Evolutionary conservation across 2,797 vertebrate species (phyloP).

Genomic region (Sphenopsis melanotis): DNA sequence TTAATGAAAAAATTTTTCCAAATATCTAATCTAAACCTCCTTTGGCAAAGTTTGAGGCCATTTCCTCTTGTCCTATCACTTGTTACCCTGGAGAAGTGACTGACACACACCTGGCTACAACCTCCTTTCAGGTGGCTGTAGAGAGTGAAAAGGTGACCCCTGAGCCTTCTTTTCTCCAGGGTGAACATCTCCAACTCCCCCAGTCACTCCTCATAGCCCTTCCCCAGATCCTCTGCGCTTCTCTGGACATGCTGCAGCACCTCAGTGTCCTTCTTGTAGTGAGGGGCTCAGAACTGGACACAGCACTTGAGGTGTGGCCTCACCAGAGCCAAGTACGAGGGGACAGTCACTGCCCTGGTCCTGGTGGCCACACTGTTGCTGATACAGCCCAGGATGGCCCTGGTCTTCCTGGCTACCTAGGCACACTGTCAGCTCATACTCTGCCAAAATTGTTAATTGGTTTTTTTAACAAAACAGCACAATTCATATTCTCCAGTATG

Average conservation of each 20-base stretch:
- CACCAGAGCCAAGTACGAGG: background rate
- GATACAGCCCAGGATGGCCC: background rate
- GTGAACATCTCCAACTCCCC: background rate
- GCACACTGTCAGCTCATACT: background rate
- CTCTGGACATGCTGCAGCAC: background rate
- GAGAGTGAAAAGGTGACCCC: background rate
- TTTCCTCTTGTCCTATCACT: background rate
- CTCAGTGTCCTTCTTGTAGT: background rate
- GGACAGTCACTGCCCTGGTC: background rate
- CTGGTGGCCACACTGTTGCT: background rate
- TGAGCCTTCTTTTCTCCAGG: background rate
- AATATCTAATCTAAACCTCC: background rate
- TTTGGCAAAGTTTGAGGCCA: background rate
- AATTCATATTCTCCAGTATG: background rate
- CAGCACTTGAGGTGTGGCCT: fast-evolving
- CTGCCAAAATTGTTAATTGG: background rate
- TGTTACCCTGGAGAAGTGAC: background rate
- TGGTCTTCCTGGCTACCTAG: background rate
- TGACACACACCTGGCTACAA: background rate
- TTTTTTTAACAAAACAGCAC: background rate
- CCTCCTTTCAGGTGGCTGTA: background rate
- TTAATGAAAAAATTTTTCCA: background rate
- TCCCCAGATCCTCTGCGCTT: background rate
- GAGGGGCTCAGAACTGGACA: background rate
- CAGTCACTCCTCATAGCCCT: background rate